A percentile compares a stretch with the other conserved stretches of the same genome.
phyloP scores from a whole-genome alignment of 2,888 invertebrate species.

The Volucella inanis region DNA sequence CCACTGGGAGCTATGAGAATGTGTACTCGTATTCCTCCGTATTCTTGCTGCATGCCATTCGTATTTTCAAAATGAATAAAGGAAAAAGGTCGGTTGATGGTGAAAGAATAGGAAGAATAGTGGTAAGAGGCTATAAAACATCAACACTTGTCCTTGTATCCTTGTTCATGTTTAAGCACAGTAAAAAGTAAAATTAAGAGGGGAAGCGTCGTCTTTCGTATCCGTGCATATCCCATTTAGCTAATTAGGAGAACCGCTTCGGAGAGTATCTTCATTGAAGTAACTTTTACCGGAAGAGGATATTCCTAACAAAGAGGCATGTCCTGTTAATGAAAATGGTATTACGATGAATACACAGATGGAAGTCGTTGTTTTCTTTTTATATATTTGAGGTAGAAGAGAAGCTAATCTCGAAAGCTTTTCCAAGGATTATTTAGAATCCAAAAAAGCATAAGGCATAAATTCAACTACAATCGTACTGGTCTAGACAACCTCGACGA shows the following conservation, averaged over 20 bases:
- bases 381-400: too few relatives aligned
- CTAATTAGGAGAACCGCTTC: conserved; percentile 56
- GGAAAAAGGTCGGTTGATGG: neutral
- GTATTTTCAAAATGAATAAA: conserved; percentile 33
- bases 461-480: too few relatives aligned
- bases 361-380: too few relatives aligned
- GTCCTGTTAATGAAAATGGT: conserved; percentile 15
- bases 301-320: conserved; percentile 14
- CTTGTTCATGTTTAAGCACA: conserved; percentile 59
- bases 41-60: conserved; percentile 21
- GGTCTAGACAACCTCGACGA: neutral
- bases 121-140: neutral
- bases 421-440: neutral
- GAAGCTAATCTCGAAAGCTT: neutral
- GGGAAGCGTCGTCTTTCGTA: conserved; percentile 17
- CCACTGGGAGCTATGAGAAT: neutral
- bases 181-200: conserved; percentile 32
- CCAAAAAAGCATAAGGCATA: too few relatives aligned
- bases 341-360: conserved; percentile 3
- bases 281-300: conserved; percentile 13
- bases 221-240: conserved; percentile 50
- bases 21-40: conserved; percentile 3
- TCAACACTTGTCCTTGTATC: conserved; percentile 40
- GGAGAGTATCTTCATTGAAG: conserved; percentile 25
- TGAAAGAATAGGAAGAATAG: neutral